phyloP scores from a whole-genome alignment of 2,888 invertebrate genomes.

The Halictus quadricinctus region DNA sequence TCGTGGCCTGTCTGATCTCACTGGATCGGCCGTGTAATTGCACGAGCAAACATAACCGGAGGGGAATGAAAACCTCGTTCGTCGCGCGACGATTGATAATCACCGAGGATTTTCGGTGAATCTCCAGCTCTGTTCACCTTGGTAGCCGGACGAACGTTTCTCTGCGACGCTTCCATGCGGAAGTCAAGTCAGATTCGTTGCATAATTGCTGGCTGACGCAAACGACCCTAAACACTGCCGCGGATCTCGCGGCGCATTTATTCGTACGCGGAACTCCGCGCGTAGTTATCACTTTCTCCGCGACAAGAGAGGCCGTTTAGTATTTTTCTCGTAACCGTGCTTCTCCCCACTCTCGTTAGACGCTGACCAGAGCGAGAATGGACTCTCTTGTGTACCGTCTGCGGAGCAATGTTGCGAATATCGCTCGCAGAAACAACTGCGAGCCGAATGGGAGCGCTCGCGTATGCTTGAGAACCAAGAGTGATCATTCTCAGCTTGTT shows the following conservation, averaged over 20 bases:
- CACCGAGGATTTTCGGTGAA: not conserved
- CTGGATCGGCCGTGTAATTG: conserved; percentile 9
- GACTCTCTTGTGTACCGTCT: not conserved
- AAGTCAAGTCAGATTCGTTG: not conserved
- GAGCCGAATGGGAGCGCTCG: not conserved
- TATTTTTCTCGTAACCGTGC: not conserved
- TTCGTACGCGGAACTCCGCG: not conserved
- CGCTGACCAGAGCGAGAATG: not conserved
- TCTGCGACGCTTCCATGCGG: not conserved
- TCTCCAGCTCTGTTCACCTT: no score
- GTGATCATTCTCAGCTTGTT: not conserved
- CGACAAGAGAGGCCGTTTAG: conserved; percentile 11
- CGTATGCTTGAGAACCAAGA: not conserved
- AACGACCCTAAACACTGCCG: not conserved
- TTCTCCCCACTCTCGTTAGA: not conserved
- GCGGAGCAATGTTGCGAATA: not conserved
- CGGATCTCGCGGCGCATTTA: not conserved
- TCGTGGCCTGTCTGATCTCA: not conserved
- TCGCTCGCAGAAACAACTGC: not conserved
- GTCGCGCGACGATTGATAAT: conserved; percentile 5
- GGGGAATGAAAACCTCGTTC: not conserved
- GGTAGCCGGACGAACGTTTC: not conserved
- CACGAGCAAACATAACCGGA: conserved; percentile 3
- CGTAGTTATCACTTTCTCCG: conserved; percentile 14
- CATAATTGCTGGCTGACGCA: conserved; percentile 4